Evolutionary conservation across 2,113 vertebrate species (phyloP).

Genomic region (Lophochroa leadbeateri): DNA sequence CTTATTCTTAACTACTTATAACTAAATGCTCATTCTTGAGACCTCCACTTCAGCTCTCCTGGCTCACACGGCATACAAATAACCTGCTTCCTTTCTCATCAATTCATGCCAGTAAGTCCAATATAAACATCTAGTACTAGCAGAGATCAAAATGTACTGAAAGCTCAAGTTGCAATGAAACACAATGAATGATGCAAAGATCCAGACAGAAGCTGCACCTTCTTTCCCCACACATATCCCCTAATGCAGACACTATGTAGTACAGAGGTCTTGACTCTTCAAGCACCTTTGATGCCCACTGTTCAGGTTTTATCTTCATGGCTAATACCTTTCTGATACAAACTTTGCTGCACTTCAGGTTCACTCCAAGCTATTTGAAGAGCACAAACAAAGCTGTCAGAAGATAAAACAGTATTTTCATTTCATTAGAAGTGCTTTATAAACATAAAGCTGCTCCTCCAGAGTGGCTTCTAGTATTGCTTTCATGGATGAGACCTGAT

Average conservation of each 20-base stretch:
- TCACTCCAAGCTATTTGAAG: background rate
- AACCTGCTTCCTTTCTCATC: background rate
- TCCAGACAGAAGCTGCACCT: background rate
- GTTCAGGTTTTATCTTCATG: background rate
- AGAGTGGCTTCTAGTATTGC: background rate
- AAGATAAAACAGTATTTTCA: background rate
- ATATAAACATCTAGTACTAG: background rate
- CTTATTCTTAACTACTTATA: background rate
- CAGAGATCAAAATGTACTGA: background rate
- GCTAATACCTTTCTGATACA: background rate
- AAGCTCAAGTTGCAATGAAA: background rate
- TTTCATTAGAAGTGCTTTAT: background rate
- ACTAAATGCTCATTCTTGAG: background rate
- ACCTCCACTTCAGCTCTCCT: background rate
- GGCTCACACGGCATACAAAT: background rate
- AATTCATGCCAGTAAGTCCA: background rate
- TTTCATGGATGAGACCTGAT: background rate
- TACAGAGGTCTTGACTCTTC: background rate
- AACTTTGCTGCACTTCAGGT: background rate
- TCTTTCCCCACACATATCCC: background rate
- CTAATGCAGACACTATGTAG: background rate
- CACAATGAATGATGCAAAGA: background rate
- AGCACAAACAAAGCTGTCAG: background rate
- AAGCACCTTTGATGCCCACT: background rate
- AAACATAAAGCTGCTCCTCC: background rate